Percentiles rank a stretch among this genome's conserved stretches.
Conservation (phyloP, 2,888 invertebrate species). For the Apantesis nais region DNA sequence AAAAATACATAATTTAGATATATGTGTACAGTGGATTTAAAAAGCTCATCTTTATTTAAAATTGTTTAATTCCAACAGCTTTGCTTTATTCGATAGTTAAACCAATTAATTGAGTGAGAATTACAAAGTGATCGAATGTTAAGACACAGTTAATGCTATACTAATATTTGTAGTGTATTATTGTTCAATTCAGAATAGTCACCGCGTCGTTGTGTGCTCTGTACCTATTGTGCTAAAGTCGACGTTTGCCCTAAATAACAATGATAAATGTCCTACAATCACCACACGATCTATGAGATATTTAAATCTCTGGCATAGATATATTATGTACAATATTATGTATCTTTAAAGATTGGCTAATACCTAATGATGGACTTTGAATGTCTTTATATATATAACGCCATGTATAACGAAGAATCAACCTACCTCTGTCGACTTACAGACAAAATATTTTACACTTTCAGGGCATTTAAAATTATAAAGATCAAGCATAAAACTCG, state of each 20-base stretch:
- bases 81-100: background rate
- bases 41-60: background rate
- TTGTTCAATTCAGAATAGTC: conserved; percentile 47
- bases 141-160: conserved; percentile 29
- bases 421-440: background rate
- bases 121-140: conserved; percentile 18
- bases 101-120: conserved; percentile 10
- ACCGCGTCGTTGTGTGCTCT: conserved; percentile 51
- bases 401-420: background rate
- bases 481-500: no score
- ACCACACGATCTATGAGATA: conserved; percentile 20
- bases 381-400: background rate
- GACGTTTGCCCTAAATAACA: conserved; percentile 60
- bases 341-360: background rate
- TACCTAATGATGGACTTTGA: background rate
- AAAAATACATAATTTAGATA: no score
- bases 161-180: conserved; percentile 18
- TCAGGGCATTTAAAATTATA: no score
- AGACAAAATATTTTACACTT: background rate
- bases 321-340: conserved; percentile 1
- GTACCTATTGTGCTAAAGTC: conserved; percentile 51
- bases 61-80: background rate
- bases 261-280: conserved; percentile 49
- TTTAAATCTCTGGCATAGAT: conserved; percentile 15
- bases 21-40: background rate